Percentiles rank a stretch among this genome's conserved stretches.
These are phyloP conservation scores for Rhagonycha fulva DNA, from an alignment of 2,888 invertebrate genomes.

Conservation along the genomic window DNA sequence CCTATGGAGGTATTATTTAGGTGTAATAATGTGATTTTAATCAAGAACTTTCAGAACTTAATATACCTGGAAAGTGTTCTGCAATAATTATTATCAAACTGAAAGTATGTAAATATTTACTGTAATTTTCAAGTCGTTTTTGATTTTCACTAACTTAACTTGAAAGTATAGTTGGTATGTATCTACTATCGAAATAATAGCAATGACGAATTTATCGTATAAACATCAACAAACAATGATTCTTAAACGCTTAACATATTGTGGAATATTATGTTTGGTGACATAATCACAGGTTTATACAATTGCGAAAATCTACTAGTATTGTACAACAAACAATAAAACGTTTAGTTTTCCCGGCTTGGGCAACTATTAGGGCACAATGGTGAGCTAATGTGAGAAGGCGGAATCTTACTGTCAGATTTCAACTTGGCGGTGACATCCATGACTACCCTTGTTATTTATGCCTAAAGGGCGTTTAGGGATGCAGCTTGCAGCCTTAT, in stretches of 20 bases:
- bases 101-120: neutral
- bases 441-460: constrained; percentile 31
- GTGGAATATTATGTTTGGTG: neutral
- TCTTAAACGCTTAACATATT: neutral
- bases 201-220: neutral
- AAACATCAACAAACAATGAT: neutral
- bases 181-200: neutral
- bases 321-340: constrained; percentile 22
- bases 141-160: neutral
- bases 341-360: constrained; percentile 22
- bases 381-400: constrained; percentile 26
- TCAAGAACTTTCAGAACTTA: neutral
- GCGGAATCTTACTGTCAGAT: constrained; percentile 32
- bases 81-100: neutral
- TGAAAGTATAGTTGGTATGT: neutral
- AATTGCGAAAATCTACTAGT: constrained; percentile 10
- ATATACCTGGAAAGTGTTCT: neutral
- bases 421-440: constrained; percentile 33
- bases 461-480: constrained; percentile 29
- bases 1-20: neutral
- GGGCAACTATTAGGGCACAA: constrained; percentile 32
- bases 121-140: neutral
- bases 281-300: neutral
- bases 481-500: constrained; percentile 18
- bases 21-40: neutral